Base-by-base conservation (phyloP, 2,113 vertebrate species). In the Odobenus rosmarus region DNA sequence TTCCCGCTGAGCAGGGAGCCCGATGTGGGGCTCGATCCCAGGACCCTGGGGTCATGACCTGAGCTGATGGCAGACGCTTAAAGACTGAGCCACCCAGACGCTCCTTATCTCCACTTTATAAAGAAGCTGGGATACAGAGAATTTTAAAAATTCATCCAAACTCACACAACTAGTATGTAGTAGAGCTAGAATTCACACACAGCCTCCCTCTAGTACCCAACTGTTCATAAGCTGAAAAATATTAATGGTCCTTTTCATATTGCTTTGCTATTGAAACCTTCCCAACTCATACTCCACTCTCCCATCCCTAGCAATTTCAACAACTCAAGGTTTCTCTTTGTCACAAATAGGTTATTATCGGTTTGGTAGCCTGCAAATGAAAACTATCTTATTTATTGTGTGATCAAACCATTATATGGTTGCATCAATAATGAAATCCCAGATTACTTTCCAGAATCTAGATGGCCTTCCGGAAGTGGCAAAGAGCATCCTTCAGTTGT, bases 91-190 rank as follows among this genome's bases (percentile, higher is more conserved):
- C 46, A 46, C 46, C 46, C 46, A 46, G 46, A 7, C 7, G 46
- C 46, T 46, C 46, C 46, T 94, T 55, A 42, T 90, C 67, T 96
- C 86, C 15, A 69, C n/a, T 90, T 89, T 53, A 83, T 39, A 93
- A 67, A 88, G 42, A 89, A 89, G 71, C 61, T 39, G 19, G 5
- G 5, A 57, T 59, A 72, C 84, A 79, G 23, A 83, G 14, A 82
- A 33, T 53, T 33, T 64, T 61, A 28, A 71, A 92, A 95, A 42
- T 42, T 79, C 71, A 13, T 67, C 15, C 31, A 76, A 18, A 31
- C 18, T 81, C 36, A 28, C 15, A 55, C 1, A 72, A 55, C 15
- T 51, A 19, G 10, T 81, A 71, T 57, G 5, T 39, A 4, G 18
- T 46, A 76, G 42, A 85, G 39, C 71, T 81, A 15, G 57, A 74